Base-by-base conservation (phyloP, 1,140 invertebrate species). In the Lepidurus couesii region DNA sequence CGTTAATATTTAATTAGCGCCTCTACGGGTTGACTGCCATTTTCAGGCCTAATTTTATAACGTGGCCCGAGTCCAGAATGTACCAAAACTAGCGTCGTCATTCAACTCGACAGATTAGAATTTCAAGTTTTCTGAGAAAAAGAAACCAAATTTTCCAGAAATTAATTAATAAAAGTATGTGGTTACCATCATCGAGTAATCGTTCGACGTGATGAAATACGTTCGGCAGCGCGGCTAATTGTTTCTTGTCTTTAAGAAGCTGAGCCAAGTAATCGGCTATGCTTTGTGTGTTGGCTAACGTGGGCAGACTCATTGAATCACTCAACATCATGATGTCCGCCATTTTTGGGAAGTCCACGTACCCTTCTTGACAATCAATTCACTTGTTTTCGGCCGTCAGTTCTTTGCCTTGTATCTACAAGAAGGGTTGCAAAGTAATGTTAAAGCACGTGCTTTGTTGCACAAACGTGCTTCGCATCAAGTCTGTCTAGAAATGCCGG, bases 211-310 rank as follows among this genome's bases (percentile, higher is more conserved):
- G 98, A 87, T 97, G 92, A 89, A 99, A 99, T 86, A 99, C 95
- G 90, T 98, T 98, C 81, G 98, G 97, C 88, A 99, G 98, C 85
- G 97, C 97, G 84, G 95, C 95, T 84, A 99, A 90, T 90, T 99
- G 97, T 90, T 99, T 99, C 89, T 98, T 97, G 90, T 99, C 98
- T 91, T 99, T 99, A 84, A 99, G 91, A 88, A 99, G 92, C 89
- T 99, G 98, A 86, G 97, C 96, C 90, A 99, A 90, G 90, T 99
- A 99, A 89, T 99, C 98, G 87, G 97, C 95, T 89, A 96, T 95
- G 88, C 94, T 96, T 87, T 96, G 94, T 86, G 94, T 95, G 85
- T 91, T 95, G 82, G 91, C 78, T 65, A 65, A 21, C 53, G 53
- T 65, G 53, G 53, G 53, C 21, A 65, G 53, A 65, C 16, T 65